These are phyloP conservation scores for Fissipunctia ypsillon DNA, from an alignment of 2,888 invertebrate genomes.

Conservation along the genomic window DNA sequence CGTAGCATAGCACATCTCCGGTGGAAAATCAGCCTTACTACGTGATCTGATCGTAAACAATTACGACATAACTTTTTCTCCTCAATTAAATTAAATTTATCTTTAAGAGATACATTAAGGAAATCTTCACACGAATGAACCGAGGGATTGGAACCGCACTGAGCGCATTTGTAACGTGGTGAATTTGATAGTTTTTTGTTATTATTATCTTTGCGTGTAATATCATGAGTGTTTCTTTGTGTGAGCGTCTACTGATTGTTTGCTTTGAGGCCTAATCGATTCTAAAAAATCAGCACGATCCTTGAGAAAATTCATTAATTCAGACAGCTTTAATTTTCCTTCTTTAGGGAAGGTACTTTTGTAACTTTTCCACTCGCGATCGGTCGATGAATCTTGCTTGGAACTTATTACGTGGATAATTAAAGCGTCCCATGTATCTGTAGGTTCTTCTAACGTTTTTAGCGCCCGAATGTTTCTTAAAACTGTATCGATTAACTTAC, in stretches of 20 bases:
- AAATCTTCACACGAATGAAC: not conserved
- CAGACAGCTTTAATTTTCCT: conserved; percentile 1
- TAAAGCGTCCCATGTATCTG: conserved; percentile 6
- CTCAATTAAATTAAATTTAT: not conserved
- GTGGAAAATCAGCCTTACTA: no score
- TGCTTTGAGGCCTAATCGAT: not conserved
- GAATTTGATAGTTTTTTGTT: not conserved
- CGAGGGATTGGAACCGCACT: not conserved
- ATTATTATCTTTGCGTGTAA: conserved; percentile 7
- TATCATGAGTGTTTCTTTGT: not conserved
- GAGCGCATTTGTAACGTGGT: not conserved
- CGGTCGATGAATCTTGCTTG: not conserved
- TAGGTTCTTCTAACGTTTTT: conserved; percentile 3
- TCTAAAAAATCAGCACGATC: conserved; percentile 16
- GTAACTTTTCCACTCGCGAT: not conserved
- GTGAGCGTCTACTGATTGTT: not conserved
- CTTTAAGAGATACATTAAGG: not conserved
- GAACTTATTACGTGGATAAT: not conserved
- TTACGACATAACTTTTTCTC: no score
- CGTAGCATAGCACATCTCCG: no score
- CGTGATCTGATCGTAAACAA: no score
- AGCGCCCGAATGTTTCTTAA: not conserved
- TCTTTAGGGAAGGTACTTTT: not conserved
- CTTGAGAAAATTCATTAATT: not conserved
- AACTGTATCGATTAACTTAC: not conserved